Conservation (phyloP, 2,888 invertebrate genomes). For the Orchesellides sinensis region DNA sequence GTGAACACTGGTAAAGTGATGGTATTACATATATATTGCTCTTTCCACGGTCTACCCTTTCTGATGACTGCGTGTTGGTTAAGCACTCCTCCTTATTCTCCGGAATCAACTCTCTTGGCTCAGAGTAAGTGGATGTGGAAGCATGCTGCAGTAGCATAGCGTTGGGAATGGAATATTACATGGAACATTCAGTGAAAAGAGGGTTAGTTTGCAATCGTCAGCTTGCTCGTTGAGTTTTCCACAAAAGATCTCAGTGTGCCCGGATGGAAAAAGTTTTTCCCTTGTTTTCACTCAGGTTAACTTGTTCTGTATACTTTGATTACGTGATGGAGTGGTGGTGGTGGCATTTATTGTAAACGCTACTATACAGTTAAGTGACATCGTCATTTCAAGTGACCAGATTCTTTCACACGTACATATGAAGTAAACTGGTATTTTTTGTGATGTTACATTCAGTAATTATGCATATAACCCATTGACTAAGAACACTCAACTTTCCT, state of each 20-base stretch:
- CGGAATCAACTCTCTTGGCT: no score
- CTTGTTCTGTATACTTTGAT: neutral
- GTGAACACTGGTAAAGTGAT: no score
- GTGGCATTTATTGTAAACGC: no score
- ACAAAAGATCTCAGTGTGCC: constrained; percentile 42
- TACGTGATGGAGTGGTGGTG: neutral
- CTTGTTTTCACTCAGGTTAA: neutral
- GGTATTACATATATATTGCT: no score
- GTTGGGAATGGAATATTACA: constrained; percentile 28
- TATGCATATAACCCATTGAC: neutral
- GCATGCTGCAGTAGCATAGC: neutral
- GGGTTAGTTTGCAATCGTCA: constrained; percentile 56
- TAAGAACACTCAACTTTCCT: neutral
- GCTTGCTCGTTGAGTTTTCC: constrained; percentile 49
- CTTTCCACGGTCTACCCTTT: no score
- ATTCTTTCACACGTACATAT: neutral
- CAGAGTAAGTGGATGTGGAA: neutral
- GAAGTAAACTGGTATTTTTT: neutral
- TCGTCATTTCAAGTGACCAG: neutral
- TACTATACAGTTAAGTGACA: no score
- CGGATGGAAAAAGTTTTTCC: constrained; percentile 14
- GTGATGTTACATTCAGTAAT: neutral
- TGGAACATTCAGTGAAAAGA: constrained; percentile 19
- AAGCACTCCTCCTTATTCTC: no score
- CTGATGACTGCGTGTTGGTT: no score